Evolutionary conservation across 2,888 invertebrate genomes (phyloP).

Genomic region (Lacanobia wlatinum): DNA sequence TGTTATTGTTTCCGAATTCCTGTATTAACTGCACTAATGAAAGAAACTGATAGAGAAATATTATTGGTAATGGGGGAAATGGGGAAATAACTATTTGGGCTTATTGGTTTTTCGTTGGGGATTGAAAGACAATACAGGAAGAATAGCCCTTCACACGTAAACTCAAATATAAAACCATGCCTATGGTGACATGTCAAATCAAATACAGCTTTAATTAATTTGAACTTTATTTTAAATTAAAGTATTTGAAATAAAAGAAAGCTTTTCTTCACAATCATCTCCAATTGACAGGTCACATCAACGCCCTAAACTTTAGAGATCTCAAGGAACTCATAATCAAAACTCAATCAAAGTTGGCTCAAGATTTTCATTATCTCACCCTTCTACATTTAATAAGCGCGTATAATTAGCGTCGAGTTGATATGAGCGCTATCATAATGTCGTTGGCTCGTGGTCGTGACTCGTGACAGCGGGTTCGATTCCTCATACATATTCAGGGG

Average conservation of each 20-base stretch:
- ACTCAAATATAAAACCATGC: background rate
- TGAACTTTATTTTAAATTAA: no score
- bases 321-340: conserved; percentile 23
- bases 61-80: conserved; percentile 52
- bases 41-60: conserved; percentile 63
- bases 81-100: background rate
- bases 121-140: background rate
- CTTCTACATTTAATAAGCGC: conserved; percentile 66
- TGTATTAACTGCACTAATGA: conserved; percentile 69
- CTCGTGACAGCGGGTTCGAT: conserved; percentile 78
- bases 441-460: conserved; percentile 70
- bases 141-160: background rate
- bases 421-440: conserved; percentile 76
- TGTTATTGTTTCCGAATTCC: conserved; percentile 72
- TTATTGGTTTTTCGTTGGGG: conserved; percentile 2
- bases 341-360: conserved; percentile 65
- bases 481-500: conserved; percentile 84
- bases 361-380: conserved; percentile 61
- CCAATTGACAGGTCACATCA: conserved; percentile 22
- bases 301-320: conserved; percentile 7
- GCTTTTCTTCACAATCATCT: background rate
- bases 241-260: background rate
- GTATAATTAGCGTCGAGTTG: conserved; percentile 69
- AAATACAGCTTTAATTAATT: background rate
- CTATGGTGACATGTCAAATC: background rate